Conservation (phyloP, 2,888 invertebrate species). For the Biston stratarius region DNA sequence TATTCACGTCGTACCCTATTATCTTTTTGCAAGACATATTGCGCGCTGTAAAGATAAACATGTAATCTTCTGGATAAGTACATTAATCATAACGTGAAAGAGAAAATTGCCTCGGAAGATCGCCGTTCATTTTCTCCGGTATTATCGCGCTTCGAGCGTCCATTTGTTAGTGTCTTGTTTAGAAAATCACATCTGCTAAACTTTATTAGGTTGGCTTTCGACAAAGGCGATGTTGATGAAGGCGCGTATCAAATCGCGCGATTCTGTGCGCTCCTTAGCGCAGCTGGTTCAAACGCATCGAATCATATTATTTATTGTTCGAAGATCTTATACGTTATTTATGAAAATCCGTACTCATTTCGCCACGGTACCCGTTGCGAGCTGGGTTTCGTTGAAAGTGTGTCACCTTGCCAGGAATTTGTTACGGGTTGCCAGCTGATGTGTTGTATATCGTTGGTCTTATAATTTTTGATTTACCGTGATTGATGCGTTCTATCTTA, state of each 20-base stretch:
- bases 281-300: conserved; percentile 82
- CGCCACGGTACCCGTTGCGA: conserved; percentile 63
- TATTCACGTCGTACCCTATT: conserved; percentile 38
- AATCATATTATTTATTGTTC: conserved; percentile 84
- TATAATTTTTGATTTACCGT: conserved; percentile 47
- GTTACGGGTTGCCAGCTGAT: conserved; percentile 73
- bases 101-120: conserved; percentile 66
- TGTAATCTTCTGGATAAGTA: conserved; percentile 49
- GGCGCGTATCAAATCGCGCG: conserved; percentile 84
- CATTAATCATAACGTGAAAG: conserved; percentile 64
- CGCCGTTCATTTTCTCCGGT: conserved; percentile 64
- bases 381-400: conserved; percentile 67
- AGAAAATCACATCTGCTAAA: conserved; percentile 85
- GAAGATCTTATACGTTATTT: conserved; percentile 79
- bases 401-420: conserved; percentile 83
- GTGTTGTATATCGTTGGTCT: conserved; percentile 58
- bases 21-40: conserved; percentile 39
- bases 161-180: conserved; percentile 84
- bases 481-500: conserved; percentile 52
- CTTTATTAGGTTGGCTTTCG: conserved; percentile 82
- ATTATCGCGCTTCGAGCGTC: conserved; percentile 65
- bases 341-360: conserved; percentile 79
- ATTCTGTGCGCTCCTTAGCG: conserved; percentile 80
- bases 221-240: conserved; percentile 81
- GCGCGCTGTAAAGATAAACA: conserved; percentile 47